phyloP scores from a whole-genome alignment of 2,113 vertebrate species.

The Sapayoa aenigma region DNA sequence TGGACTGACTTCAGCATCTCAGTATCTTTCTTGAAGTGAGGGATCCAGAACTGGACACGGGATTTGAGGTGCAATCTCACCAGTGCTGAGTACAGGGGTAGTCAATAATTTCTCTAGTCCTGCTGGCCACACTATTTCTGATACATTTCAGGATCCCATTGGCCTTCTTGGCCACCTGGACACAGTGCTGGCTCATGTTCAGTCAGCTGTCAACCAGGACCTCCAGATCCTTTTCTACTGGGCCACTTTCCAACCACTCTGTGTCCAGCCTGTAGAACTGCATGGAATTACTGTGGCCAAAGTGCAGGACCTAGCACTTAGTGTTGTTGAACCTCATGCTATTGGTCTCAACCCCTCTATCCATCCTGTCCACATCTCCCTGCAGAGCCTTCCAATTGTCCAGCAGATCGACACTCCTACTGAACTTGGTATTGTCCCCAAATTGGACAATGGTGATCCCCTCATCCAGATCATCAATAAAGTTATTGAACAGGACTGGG shows the following conservation, averaged over 20 bases:
- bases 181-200: background rate
- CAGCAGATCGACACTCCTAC: background rate
- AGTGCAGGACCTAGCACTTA: background rate
- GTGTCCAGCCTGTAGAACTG: background rate
- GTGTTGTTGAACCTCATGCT: background rate
- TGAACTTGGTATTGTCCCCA: background rate
- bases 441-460: background rate
- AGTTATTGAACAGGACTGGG: background rate
- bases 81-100: background rate
- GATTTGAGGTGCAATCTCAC: background rate
- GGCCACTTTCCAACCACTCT: background rate
- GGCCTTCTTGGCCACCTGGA: background rate
- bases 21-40: background rate
- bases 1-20: background rate
- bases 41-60: background rate
- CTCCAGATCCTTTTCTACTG: background rate
- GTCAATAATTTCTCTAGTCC: background rate
- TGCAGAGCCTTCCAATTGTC: background rate
- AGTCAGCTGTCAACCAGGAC: background rate
- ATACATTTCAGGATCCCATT: background rate
- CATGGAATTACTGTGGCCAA: background rate
- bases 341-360: background rate
- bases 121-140: background rate
- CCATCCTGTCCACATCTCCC: background rate
- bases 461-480: background rate